Percentiles rank a stretch among this genome's conserved stretches.
Conservation (phyloP, 2,888 invertebrate genomes). For the Rutpela maculata region DNA sequence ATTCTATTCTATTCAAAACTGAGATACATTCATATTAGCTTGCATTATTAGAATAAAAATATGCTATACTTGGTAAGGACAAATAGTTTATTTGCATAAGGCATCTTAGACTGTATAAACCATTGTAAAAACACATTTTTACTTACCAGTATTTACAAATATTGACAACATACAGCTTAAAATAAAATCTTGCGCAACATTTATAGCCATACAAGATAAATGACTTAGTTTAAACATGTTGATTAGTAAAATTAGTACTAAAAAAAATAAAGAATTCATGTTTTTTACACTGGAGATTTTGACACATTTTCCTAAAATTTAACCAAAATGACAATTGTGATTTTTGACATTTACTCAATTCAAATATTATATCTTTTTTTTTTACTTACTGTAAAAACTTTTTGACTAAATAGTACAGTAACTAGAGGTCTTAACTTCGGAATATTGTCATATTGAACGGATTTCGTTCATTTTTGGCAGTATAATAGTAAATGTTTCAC, state of each 20-base stretch:
- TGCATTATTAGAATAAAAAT: too few relatives aligned
- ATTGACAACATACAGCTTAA: slow-evolving; percentile 52
- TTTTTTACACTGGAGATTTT: slow-evolving; percentile 41
- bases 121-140: slow-evolving; percentile 1
- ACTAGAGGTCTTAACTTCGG: too few relatives aligned
- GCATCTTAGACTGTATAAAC: not conserved
- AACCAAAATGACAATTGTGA: slow-evolving; percentile 25
- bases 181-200: slow-evolving; percentile 51
- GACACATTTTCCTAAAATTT: slow-evolving; percentile 10
- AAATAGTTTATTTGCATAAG: not conserved
- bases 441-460: too few relatives aligned
- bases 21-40: too few relatives aligned
- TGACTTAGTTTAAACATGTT: slow-evolving; percentile 47
- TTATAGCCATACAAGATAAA: slow-evolving; percentile 46
- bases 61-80: too few relatives aligned
- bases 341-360: slow-evolving; percentile 14
- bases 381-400: not conserved
- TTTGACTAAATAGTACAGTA: too few relatives aligned
- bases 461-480: too few relatives aligned
- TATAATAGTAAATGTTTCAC: too few relatives aligned
- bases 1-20: too few relatives aligned
- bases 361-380: not conserved
- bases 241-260: slow-evolving; percentile 46
- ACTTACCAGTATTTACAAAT: slow-evolving; percentile 51
- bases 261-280: slow-evolving; percentile 44